Evolutionary conservation across 2,797 vertebrate species (phyloP), one percentile per base, ranked within the genome.

Genomic region (Molossus molossus): DNA sequence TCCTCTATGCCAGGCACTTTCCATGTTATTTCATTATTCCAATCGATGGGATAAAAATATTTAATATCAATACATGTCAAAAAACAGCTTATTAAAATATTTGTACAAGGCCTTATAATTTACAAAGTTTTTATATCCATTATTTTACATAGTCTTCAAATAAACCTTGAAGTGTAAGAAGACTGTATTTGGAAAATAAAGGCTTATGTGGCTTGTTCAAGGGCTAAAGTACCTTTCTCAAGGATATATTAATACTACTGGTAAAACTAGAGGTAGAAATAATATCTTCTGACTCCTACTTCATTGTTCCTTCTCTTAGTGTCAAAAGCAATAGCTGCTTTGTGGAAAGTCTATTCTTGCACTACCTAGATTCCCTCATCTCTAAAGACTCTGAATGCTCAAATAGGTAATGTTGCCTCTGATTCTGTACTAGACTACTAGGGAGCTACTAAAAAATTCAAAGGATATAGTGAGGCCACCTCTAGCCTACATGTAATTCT

Each of bases 111-210:
- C 18, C 62, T 83, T 62, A 87, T 55, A 83, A 69, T 21, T 62
- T 76, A 91, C 48, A 75, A 77, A 77, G 25, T 76, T 91, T 53
- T 92, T 27, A 62, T 55, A 69, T 27, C 0, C 20, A 64, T 50
- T 82, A 95, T 53, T 91, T 88, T 70, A 62, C 18, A 84, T 88
- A 83, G 72, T 45, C 65, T 88, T 93, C 21, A 90, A 83, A 75
- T 27, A 95, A 77, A 48, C 25, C 60, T 27, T 83, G 11, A 87
- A 77, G 58, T 77, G 4, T 77, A 69, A 76, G n/a, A 15, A 70
- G n/a, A 40, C 67, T 87, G 6, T 53, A 95, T 62, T 55, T 87
- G 57, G 77, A 81, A 23, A 84, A 12, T 60, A 83, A 58, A 29
- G 53, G 62, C n/a, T 69, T 77, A 70, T 9, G 40, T 17, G 53